A percentile compares a stretch with the other conserved stretches of the same genome.
Evolutionary conservation across 2,113 vertebrate genomes (phyloP).

Genomic region (Pseudolaguvia tuberculata): DNA sequence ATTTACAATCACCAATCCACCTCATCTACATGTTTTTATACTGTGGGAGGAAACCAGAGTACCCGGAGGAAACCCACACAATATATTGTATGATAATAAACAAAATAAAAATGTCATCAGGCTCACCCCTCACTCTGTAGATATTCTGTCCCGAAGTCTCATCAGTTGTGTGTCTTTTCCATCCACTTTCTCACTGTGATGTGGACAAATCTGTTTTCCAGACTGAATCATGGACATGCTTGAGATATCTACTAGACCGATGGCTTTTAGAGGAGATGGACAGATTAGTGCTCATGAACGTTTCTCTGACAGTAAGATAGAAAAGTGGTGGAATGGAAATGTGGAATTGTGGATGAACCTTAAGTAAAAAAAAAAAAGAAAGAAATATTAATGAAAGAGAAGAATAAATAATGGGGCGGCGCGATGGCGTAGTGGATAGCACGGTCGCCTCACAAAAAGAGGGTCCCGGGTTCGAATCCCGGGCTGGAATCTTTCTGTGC

Average conservation of each 20-base stretch:
- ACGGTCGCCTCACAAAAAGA: too few species aligned
- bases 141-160: not conserved
- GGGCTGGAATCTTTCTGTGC: too few species aligned
- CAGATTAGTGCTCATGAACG: slow-evolving; percentile 31
- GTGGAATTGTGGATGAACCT: slow-evolving; percentile 23
- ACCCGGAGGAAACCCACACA: too few species aligned
- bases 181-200: slow-evolving; percentile 15
- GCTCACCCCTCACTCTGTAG: too few species aligned
- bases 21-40: too few species aligned
- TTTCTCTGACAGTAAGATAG: slow-evolving; percentile 31
- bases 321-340: slow-evolving; percentile 12
- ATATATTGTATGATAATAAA: too few species aligned
- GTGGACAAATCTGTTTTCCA: slow-evolving; percentile 32
- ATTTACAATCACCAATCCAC: too few species aligned
- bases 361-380: slow-evolving; percentile 25
- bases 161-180: slow-evolving; percentile 19
- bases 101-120: too few species aligned
- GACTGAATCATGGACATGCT: slow-evolving; percentile 28
- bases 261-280: slow-evolving; percentile 29
- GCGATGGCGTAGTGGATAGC: too few species aligned
- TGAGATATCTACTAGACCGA: slow-evolving; percentile 43
- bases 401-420: too few species aligned
- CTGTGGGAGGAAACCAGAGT: too few species aligned
- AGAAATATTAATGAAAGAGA: slow-evolving; percentile 33
- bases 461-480: too few species aligned